Conservation (phyloP, 2,113 vertebrate genomes). For the Eulemur macaco region DNA sequence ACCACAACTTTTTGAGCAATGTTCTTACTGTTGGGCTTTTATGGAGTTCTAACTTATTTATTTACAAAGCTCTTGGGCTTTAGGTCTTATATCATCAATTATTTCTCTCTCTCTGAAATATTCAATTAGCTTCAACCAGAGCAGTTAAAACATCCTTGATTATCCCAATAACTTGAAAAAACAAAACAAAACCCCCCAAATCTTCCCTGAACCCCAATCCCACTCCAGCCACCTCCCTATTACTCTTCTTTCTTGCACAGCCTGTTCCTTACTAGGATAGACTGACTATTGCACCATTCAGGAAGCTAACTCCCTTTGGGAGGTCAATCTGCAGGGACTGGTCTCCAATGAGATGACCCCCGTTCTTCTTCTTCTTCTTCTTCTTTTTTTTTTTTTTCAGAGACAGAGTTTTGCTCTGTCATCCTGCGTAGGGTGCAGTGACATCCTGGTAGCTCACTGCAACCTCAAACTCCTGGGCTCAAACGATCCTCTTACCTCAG, state of each 20-base stretch:
- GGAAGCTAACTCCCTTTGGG: neutral
- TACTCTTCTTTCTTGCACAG: neutral
- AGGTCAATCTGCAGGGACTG: neutral
- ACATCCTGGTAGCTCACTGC: no score
- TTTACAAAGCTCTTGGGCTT: neutral
- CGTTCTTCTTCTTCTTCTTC: no score
- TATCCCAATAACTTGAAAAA: neutral
- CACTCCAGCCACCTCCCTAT: neutral
- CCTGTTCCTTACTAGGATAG: neutral
- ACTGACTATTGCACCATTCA: neutral
- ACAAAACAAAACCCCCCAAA: neutral
- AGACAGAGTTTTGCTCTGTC: no score
- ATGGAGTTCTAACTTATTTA: neutral
- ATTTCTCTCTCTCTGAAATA: neutral
- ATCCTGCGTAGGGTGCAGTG: no score
- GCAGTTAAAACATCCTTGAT: neutral
- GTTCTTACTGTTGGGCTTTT: neutral
- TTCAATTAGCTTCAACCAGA: neutral
- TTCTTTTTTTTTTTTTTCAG: no score
- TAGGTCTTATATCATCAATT: neutral
- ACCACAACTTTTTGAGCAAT: neutral
- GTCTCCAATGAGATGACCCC: neutral
- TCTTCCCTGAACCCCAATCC: neutral
- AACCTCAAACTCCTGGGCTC: no score
- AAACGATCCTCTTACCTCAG: no score